phyloP scores from a whole-genome alignment of 35 echinoderm and acorn worm species.

The Heliocidaris tuberculata region DNA sequence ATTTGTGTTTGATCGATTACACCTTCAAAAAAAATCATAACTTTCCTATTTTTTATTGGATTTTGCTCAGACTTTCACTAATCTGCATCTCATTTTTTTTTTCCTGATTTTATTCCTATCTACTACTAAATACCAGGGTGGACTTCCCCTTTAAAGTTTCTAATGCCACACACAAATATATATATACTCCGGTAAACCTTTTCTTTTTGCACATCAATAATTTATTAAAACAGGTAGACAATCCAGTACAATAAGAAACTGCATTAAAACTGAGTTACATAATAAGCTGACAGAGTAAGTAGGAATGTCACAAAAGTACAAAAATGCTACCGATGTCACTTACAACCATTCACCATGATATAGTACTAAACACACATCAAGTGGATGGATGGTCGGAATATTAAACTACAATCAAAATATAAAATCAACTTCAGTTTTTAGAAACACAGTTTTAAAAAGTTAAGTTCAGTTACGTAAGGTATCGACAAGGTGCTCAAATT shows the following conservation, averaged over 20 bases:
- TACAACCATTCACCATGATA: neutral
- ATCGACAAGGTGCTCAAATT: neutral
- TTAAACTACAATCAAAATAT: neutral
- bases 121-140: too few species aligned
- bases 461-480: neutral
- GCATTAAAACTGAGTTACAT: slow-evolving; percentile 1
- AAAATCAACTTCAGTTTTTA: neutral
- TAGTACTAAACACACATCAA: neutral
- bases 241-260: slow-evolving; percentile 26
- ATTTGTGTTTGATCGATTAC: too few species aligned
- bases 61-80: too few species aligned
- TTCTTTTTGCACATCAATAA: slow-evolving; percentile 39
- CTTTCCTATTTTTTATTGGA: too few species aligned
- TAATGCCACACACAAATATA: too few species aligned
- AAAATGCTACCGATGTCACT: slow-evolving; percentile 1
- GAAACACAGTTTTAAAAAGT: neutral
- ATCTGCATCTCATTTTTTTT: too few species aligned
- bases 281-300: neutral
- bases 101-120: too few species aligned
- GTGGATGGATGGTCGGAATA: neutral
- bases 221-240: slow-evolving; percentile 23
- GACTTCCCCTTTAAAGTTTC: too few species aligned
- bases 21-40: too few species aligned
- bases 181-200: too few species aligned
- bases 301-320: slow-evolving; percentile 42